Conservation (phyloP, 1,140 invertebrate species). For the Parapsyche elsis region DNA sequence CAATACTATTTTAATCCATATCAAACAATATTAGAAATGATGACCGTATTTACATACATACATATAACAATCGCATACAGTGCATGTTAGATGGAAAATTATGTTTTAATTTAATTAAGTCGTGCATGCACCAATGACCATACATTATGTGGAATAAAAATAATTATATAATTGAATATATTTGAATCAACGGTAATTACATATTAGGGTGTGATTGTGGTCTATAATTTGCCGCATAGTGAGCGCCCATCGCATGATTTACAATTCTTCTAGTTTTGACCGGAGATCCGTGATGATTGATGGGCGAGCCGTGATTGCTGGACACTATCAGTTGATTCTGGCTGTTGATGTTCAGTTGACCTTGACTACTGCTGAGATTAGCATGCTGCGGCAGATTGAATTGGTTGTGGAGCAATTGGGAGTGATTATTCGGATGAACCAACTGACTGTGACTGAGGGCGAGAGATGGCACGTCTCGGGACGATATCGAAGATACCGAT, state of each 20-base stretch:
- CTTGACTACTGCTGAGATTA: slow-evolving; percentile 31
- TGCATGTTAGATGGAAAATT: not conserved
- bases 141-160: not conserved
- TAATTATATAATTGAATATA: not conserved
- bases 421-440: slow-evolving; percentile 29
- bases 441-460: slow-evolving; percentile 30
- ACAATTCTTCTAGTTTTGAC: slow-evolving; percentile 53
- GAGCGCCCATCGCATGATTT: slow-evolving; percentile 50
- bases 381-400: slow-evolving; percentile 35
- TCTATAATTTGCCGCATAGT: slow-evolving; percentile 58
- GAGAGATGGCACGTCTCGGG: slow-evolving; percentile 58
- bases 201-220: slow-evolving; percentile 58
- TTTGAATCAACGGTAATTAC: slow-evolving; percentile 55
- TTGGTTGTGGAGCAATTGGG: slow-evolving; percentile 26
- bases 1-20: not conserved
- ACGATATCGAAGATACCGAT: slow-evolving; percentile 75
- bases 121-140: too few relatives aligned
- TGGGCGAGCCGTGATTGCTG: slow-evolving; percentile 44
- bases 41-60: not conserved
- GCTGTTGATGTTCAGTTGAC: slow-evolving; percentile 31
- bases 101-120: too few relatives aligned
- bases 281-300: slow-evolving; percentile 52
- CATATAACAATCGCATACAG: not conserved
- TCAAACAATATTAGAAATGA: not conserved
- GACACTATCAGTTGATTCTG: slow-evolving; percentile 12